Evolutionary conservation across 1,140 invertebrate species (phyloP).

Genomic region (Drosophila nebulosa): DNA sequence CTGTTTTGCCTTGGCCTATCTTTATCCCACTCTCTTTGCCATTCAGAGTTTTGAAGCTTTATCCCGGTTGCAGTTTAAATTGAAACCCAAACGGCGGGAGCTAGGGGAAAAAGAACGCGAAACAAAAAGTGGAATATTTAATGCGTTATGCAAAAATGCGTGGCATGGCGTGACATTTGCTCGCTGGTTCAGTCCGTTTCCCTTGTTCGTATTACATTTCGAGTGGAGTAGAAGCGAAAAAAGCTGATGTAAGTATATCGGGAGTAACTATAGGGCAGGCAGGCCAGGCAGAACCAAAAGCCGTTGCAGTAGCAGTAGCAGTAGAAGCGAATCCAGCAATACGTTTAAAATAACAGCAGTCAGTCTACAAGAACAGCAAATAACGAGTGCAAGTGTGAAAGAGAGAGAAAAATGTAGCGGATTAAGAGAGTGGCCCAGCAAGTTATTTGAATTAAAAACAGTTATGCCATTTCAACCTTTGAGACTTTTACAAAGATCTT

Average conservation of each 20-base stretch:
- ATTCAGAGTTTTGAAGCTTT: slow-evolving; percentile 37
- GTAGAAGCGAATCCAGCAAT: slow-evolving; percentile 43
- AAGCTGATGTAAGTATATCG: slow-evolving; percentile 30
- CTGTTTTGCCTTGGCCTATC: not conserved
- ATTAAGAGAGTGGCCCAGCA: not conserved
- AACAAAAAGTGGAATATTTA: slow-evolving; percentile 76
- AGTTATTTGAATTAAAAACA: not conserved
- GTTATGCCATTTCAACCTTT: no score
- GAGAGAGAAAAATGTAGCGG: not conserved
- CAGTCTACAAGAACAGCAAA: slow-evolving; percentile 34
- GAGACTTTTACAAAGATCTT: no score
- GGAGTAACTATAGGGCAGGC: not conserved
- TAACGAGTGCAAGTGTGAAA: not conserved
- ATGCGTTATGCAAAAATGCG: slow-evolving; percentile 76
- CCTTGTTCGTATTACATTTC: slow-evolving; percentile 1
- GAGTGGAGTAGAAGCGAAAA: not conserved
- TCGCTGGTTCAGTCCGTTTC: slow-evolving; percentile 22
- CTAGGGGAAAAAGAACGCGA: slow-evolving; percentile 24
- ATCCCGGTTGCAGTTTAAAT: slow-evolving; percentile 65
- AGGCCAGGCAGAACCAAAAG: not conserved
- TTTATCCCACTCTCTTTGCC: not conserved
- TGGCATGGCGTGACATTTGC: slow-evolving; percentile 44
- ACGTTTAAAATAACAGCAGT: slow-evolving; percentile 75
- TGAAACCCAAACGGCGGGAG: slow-evolving; percentile 57
- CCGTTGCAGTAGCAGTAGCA: slow-evolving; percentile 1